These are phyloP conservation scores for Diabrotica undecimpunctata DNA, from an alignment of 1,140 invertebrate genomes.

Conservation along the genomic window DNA sequence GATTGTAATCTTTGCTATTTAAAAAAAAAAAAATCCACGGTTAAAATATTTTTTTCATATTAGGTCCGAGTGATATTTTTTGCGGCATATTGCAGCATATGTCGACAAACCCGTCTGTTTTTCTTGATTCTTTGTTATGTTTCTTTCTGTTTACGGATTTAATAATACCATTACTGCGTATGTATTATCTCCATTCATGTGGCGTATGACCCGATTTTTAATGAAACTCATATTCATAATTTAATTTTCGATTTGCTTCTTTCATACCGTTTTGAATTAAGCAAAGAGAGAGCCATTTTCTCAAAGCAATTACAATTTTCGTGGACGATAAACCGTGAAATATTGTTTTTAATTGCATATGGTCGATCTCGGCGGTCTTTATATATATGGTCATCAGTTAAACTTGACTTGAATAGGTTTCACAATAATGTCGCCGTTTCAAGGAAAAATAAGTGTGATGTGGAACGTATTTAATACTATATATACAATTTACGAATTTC, in stretches of 20 bases:
- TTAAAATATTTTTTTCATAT: too few species aligned
- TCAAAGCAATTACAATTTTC: background rate
- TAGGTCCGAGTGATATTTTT: too few species aligned
- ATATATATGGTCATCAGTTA: conserved; percentile 1
- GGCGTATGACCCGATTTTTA: background rate
- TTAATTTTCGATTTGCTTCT: background rate
- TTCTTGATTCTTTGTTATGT: too few species aligned
- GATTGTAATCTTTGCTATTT: too few species aligned
- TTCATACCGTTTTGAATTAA: background rate
- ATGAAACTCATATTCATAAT: background rate
- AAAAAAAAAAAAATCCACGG: too few species aligned
- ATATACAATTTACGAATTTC: too few species aligned
- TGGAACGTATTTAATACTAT: background rate
- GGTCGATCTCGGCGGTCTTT: background rate
- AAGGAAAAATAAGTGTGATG: background rate
- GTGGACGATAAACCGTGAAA: background rate
- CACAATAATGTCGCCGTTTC: background rate
- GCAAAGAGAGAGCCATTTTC: background rate
- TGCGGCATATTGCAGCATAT: too few species aligned
- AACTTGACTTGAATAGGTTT: conserved; percentile 1
- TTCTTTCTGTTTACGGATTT: too few species aligned
- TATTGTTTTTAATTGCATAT: conserved; percentile 1
- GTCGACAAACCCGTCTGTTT: too few species aligned
- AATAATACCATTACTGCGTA: too few species aligned
- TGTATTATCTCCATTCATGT: background rate